These are phyloP conservation scores for Arctocebus calabarensis DNA, from an alignment of 2,797 vertebrate genomes.

Conservation along the genomic window DNA sequence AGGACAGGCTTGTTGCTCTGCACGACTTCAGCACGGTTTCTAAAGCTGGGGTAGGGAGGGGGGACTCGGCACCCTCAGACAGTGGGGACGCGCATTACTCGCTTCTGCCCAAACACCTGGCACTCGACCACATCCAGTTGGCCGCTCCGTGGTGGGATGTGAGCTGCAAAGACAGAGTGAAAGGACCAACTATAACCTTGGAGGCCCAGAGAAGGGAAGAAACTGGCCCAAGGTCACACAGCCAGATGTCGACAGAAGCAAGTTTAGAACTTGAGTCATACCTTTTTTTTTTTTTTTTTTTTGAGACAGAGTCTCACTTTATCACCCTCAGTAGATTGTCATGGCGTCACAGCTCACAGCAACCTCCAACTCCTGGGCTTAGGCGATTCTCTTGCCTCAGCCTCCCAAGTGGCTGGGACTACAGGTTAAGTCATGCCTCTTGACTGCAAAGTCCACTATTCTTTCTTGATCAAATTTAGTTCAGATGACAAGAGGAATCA, in stretches of 20 bases:
- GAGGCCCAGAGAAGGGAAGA: neutral
- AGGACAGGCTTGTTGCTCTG: accelerated
- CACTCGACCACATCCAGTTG: neutral
- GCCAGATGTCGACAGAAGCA: neutral
- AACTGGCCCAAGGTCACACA: neutral
- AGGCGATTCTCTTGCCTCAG: too few relatives aligned
- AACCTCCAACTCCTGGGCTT: too few relatives aligned
- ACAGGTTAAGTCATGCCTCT: neutral
- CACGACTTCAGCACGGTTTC: neutral
- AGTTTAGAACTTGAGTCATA: neutral
- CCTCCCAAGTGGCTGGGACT: too few relatives aligned
- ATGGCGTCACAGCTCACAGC: too few relatives aligned
- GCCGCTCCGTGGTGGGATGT: neutral
- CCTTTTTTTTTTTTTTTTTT: neutral
- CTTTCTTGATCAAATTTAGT: neutral
- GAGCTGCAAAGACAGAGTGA: neutral
- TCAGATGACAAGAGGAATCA: slow-evolving; percentile 2
- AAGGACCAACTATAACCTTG: neutral
- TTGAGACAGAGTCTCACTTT: too few relatives aligned
- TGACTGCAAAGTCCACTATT: neutral
- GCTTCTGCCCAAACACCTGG: neutral
- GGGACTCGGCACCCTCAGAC: accelerated
- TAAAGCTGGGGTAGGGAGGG: too few relatives aligned
- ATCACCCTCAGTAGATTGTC: too few relatives aligned
- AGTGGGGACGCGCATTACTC: accelerated